phyloP scores from a whole-genome alignment of 2,888 invertebrate genomes.

The Euplagia quadripunctaria region DNA sequence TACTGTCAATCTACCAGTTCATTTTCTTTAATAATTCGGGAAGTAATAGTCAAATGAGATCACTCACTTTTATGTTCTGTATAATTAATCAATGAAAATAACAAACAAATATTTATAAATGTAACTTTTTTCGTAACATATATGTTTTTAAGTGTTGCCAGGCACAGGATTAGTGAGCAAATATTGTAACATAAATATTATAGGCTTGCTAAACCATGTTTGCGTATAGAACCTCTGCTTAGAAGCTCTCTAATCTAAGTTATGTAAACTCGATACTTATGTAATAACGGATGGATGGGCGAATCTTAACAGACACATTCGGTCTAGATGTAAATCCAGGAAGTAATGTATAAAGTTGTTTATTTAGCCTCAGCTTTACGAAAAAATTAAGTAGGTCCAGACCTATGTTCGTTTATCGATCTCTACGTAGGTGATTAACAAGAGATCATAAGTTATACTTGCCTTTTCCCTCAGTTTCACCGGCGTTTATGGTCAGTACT shows the following conservation, averaged over 20 bases:
- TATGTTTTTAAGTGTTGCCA: not conserved
- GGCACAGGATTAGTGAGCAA: not conserved
- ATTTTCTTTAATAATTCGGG: not conserved
- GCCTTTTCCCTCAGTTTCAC: no score
- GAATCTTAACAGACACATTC: not conserved
- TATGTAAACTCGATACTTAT: not conserved
- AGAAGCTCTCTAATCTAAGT: constrained; percentile 1
- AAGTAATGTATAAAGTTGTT: not conserved
- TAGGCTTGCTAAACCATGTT: constrained; percentile 4
- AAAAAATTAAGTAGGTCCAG: no score
- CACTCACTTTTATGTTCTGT: not conserved
- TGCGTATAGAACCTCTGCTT: not conserved
- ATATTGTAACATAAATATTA: not conserved
- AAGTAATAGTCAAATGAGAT: not conserved
- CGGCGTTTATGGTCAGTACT: no score
- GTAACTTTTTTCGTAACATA: not conserved
- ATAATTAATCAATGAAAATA: not conserved
- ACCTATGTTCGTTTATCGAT: no score
- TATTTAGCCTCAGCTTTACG: not conserved
- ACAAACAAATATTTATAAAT: not conserved
- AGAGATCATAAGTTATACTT: no score
- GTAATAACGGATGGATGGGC: constrained; percentile 3
- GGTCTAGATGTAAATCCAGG: not conserved
- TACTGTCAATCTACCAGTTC: not conserved
- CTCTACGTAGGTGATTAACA: no score